A percentile compares a stretch with the other conserved stretches of the same genome.
These are phyloP conservation scores for Condylura cristata DNA, from an alignment of 2,113 vertebrate genomes.

Conservation along the genomic window DNA sequence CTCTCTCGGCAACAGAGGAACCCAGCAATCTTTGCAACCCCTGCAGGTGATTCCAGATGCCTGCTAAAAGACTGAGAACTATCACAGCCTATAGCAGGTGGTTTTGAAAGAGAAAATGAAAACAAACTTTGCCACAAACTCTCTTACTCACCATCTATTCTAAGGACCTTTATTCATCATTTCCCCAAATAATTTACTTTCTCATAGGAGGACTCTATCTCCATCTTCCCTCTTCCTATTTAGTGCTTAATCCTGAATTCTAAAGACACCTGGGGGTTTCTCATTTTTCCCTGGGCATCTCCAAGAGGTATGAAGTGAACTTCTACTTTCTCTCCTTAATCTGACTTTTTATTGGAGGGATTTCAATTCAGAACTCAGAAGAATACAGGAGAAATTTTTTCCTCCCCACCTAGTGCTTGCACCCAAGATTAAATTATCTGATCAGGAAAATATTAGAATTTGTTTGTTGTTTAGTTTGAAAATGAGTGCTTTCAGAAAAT, in stretches of 20 bases:
- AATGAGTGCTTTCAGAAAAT: conserved; percentile 13
- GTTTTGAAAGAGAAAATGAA: not conserved
- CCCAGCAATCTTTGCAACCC: not conserved
- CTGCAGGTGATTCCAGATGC: not conserved
- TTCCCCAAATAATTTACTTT: not conserved
- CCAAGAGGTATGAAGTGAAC: not conserved
- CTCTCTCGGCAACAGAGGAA: not conserved
- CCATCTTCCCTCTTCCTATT: not conserved
- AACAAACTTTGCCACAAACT: not conserved
- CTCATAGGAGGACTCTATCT: not conserved
- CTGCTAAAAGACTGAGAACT: not conserved
- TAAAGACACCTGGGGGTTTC: not conserved
- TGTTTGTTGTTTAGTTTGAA: not conserved
- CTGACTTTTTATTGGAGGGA: not conserved
- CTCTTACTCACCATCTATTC: not conserved
- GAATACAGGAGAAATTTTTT: not conserved
- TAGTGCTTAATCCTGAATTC: not conserved
- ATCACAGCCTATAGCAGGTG: not conserved
- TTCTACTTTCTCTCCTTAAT: not conserved
- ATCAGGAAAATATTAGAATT: not conserved
- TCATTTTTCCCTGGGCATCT: not conserved
- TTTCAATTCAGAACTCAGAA: not conserved
- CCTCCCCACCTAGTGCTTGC: not conserved
- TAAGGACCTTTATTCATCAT: not conserved
- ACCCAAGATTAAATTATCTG: not conserved